Conservation (phyloP, 2,797 vertebrate genomes). For the Eulemur rubriventer region DNA sequence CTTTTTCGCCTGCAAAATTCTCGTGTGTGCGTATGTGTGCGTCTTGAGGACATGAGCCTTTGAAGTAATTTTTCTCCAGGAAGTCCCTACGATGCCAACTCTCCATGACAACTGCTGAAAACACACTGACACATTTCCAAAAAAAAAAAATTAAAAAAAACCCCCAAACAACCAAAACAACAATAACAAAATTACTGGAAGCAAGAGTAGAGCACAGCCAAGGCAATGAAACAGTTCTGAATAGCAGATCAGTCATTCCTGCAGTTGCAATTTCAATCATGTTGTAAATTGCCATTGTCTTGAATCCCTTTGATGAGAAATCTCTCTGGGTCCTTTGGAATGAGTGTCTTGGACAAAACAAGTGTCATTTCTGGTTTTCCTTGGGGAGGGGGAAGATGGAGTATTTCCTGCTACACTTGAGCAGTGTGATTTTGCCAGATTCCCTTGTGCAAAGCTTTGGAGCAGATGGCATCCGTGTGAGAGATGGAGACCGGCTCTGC, state of each 20-base stretch:
- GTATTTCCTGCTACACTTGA: neutral
- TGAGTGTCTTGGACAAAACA: conserved; percentile 30
- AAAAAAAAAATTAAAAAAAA: too few relatives aligned
- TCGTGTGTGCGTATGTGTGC: neutral
- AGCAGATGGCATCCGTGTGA: neutral
- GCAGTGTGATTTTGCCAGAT: neutral
- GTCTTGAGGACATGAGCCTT: neutral
- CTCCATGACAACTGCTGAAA: conserved; percentile 58
- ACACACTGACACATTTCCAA: conserved; percentile 20
- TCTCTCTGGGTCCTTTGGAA: neutral
- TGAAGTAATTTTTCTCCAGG: conserved; percentile 21
- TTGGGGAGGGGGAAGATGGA: neutral
- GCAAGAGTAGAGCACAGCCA: neutral
- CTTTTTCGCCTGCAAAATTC: neutral
- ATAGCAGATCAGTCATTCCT: neutral
- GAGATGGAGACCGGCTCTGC: neutral
- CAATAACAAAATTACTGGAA: conserved; percentile 54
- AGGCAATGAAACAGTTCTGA: neutral
- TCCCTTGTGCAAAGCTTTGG: neutral
- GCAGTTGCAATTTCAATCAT: neutral
- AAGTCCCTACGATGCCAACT: conserved; percentile 28
- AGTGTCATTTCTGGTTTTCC: neutral
- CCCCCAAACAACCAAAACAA: neutral
- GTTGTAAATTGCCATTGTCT: neutral
- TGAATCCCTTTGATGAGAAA: neutral